Evolutionary conservation across 1,140 invertebrate genomes (phyloP), one percentile per base, ranked within the genome.

Genomic region (Penaeus indicus): DNA sequence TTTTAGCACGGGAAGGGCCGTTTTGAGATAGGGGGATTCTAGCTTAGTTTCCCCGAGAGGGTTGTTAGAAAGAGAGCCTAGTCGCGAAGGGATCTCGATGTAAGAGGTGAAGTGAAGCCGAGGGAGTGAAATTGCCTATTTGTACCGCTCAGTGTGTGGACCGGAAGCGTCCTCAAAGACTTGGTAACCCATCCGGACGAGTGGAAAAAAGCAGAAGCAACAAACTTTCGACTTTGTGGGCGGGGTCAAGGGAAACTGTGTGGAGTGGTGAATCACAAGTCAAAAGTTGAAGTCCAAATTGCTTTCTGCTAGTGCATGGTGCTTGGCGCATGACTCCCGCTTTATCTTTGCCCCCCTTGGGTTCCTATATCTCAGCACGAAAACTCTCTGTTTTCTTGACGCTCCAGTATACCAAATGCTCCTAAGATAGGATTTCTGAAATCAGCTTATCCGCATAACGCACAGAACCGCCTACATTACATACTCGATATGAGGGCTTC

Each of bases 171-270:
- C 27, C n/a, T 19, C 60, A 60, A 78, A 79, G 72, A 25, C 87
- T 47, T 27, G 72, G 67, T 77, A 84, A 88, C 69, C 81, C 81
- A 77, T 79, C 82, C 87, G 72, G 87, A 84, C 81, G 38, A 63
- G 69, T 75, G n/a, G 60, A 63, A 87, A 64, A 62, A 62, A 85
- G 84, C 69, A 83, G 86, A 88, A 88, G 86, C 86, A 88, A 83
- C 86, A 88, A 88, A 88, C 86, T 88, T 88, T 88, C 86, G 86
- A 88, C 86, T 82, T 88, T 83, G 86, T 88, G 80, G 86, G 86
- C 86, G 80, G 79, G 86, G 86, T 88, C 86, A 88, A 88, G 86
- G 86, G 86, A 88, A 88, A 88, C 86, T 88, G 86, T 88, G 79
- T 47, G 27, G 80, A 88, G 86, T 82, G 77, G 86, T 88, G 69